Evolutionary conservation across 1,140 invertebrate genomes (phyloP), one percentile per base, ranked within the genome.

Genomic region (Megathymus violae): DNA sequence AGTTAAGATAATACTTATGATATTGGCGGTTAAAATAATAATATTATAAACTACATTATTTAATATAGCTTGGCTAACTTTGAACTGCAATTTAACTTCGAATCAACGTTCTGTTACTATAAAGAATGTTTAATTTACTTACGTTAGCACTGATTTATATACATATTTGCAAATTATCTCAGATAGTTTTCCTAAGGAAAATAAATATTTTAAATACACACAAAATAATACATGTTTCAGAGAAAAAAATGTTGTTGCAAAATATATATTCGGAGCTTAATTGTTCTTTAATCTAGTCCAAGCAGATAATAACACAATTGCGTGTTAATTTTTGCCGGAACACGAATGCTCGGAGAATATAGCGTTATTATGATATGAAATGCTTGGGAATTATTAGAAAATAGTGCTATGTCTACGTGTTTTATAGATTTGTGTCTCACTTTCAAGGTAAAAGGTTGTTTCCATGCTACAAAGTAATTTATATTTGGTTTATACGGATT

Each of bases 371-470:
- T 19, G 13, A 19, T 43, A 56, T 14, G 19, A 10, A 14, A 25
- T 43, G 51, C 51, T 56, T 56, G 13, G 25, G 22, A 27, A 1
- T 38, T 41, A 10, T 40, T 27, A 22, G 41, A 52, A 40, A 17
- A 41, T 54, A 54, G 17, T 9, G 3, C 17, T 54, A 54, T 25
- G 17, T 54, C 4, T 19, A 54, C 41, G 14, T 43, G 27, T 50
- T 54, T 11, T 22, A 38, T 41, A 17, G 14, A 14, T 64, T 77
- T 73, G 76, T 73, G 78, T 79, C 78, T 80, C 78, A 82, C 78
- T 77, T 77, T 74, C 78, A 82, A 82, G 76, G 78, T 78, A 76
- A 71, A 78, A 56, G 76, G 78, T 80, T 80, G 77, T 80, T 67
- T 68, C 62, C 43, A 60, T 41, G 22, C 14, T 22, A 48, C 50